Evolutionary conservation across 2,797 vertebrate genomes (phyloP), one percentile per base, ranked within the genome.

Genomic region (Coregonus suidteri): DNA sequence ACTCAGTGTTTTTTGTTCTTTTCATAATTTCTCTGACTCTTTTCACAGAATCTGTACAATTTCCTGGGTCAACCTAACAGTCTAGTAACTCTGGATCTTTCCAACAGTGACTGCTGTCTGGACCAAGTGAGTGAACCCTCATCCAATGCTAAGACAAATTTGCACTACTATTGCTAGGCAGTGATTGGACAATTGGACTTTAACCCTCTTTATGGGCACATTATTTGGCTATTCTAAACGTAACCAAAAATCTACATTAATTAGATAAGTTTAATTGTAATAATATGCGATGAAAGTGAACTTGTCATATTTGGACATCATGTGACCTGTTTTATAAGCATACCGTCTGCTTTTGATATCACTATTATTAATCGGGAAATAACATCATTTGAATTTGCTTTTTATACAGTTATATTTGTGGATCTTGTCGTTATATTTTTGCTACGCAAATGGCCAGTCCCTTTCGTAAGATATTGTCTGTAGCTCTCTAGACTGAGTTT

Each of bases 31-130:
- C 34, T 47, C 9, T 41, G 53, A 11, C 34, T 66, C 51, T 1
- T 18, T 6, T 7, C 18, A 6, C 6, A 99, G 98, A 95, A 93
- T 84, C 92, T 99, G 83, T 97, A 97, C 88, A 96, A 84, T 84
- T 99, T 98, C 91, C 91, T 99, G 93, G 95, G 96, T 82, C 96
- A 97, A 80, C 90, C 95, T 15, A 99, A 99, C 89, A 89, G 90
- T 74, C 93, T 99, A 81, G 85, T 93, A 84, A 94, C 94, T 25
- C 91, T 99, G 93, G 97, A 99, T 86, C 91, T 99, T 86, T 99
- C 98, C 75, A 95, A 94, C 90, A 97, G 95, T 0, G 98, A 99
- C 86, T 95, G 97, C 82, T 94, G 96, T 0, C 91, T 99, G 79
- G 98, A 99, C 79, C 95, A 94, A 96, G 98, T 99, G 89, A 82